Evolutionary conservation across 2,113 vertebrate species (phyloP), one percentile per base, ranked within the genome.

Genomic region (Abramis brama): DNA sequence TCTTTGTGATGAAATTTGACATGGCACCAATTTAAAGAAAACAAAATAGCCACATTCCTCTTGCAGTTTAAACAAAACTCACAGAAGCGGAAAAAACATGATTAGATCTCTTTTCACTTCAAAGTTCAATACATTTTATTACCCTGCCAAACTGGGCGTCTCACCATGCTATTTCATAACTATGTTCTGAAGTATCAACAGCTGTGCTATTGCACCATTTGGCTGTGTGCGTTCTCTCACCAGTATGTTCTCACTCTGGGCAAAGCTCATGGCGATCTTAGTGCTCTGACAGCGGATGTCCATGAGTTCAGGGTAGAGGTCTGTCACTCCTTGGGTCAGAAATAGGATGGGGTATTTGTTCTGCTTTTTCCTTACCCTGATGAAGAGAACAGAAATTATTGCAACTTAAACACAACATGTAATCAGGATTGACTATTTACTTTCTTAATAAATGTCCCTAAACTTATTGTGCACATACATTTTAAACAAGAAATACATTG

Each of bases 291-390:
- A 97, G 80, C 98, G 93, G 76, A 99, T 94, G 92, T 99, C 98
- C 97, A 99, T 98, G 7, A 99, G 91, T 88, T 99, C 97, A 21
- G 98, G 97, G 55, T 99, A 99, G 84, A 93, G 91, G 0, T 95
- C 90, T 8, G 97, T 96, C 85, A 97, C 94, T 39, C 98, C 98
- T 94, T 99, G 98, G 83, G 97, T 99, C 86, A 99, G 94, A 91
- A 99, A 99, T 60, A 99, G 95, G 92, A 99, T 97, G 33, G 98
- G 98, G 80, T 98, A 99, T 91, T 97, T 99, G 93, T 99, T 99
- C 82, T 99, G 98, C 91, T 99, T 99, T 2, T 96, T 94, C 6
- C 98, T 94, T 88, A 99, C 96, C 98, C 97, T 99, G 88, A n/a
- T 85, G 86, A 39, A 59, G 17, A 89, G 83, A 21, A 45, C 43